Evolutionary conservation across 2,113 vertebrate genomes (phyloP).

Genomic region (Aspiorhynchus laticeps): DNA sequence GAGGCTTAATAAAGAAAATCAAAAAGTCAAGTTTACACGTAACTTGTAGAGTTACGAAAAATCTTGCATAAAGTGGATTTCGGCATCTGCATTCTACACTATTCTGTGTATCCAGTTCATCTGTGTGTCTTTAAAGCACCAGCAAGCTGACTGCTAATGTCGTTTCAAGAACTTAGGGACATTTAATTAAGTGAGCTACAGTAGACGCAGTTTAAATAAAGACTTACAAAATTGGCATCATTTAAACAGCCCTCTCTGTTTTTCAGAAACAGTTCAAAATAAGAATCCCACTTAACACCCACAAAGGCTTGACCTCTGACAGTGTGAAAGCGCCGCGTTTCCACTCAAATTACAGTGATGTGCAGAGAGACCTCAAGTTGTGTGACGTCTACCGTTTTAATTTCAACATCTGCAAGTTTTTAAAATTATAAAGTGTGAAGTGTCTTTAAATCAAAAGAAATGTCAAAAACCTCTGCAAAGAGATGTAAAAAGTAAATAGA

Average conservation of each 20-base stretch:
- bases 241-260: conserved; percentile 41
- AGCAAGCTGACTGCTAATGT: conserved; percentile 16
- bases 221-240: conserved; percentile 28
- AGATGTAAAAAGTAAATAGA: conserved; percentile 23
- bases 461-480: neutral
- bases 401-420: conserved; percentile 17
- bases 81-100: neutral
- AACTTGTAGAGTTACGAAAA: neutral
- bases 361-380: conserved; percentile 16
- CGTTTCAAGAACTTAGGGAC: conserved; percentile 3
- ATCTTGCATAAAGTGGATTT: neutral
- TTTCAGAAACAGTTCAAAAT: conserved; percentile 40
- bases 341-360: conserved; percentile 54
- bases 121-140: neutral
- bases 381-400: conserved; percentile 28
- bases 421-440: neutral
- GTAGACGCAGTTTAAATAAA: conserved; percentile 65
- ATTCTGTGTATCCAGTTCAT: conserved; percentile 7
- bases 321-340: conserved; percentile 11
- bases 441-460: neutral
- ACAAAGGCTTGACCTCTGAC: conserved; percentile 54
- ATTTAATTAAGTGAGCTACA: conserved; percentile 63
- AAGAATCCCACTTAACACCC: conserved; percentile 39
- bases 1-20: neutral
- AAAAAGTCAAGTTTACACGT: neutral